phyloP scores from a whole-genome alignment of 2,797 vertebrate species.

The Chiloscyllium punctatum region DNA sequence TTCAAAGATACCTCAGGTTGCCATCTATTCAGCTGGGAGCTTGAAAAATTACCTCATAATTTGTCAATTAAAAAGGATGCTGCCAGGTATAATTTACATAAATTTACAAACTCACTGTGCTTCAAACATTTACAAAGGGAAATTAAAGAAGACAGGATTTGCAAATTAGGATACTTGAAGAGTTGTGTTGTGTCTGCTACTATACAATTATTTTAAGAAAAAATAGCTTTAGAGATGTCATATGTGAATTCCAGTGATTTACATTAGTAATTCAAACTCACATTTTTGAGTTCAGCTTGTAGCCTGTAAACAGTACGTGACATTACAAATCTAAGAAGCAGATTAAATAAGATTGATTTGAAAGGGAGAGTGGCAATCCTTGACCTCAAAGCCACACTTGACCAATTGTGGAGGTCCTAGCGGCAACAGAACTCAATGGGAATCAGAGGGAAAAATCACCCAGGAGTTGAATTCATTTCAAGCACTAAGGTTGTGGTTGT shows the following conservation, averaged over 20 bases:
- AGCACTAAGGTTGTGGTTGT: no score
- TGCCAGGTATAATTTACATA: conserved; percentile 17
- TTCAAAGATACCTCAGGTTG: neutral
- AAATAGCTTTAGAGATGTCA: neutral
- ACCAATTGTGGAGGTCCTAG: no score
- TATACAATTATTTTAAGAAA: neutral
- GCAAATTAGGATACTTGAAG: neutral
- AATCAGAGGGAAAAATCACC: no score
- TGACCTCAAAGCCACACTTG: no score
- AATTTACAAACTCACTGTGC: neutral
- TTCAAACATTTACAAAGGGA: neutral
- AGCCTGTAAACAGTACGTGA: neutral
- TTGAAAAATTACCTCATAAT: neutral
- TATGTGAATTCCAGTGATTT: neutral
- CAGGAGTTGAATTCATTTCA: no score
- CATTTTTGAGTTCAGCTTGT: neutral
- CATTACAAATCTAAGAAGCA: neutral
- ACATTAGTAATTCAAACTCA: neutral
- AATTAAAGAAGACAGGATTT: neutral
- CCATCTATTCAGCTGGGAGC: neutral
- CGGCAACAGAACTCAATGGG: no score
- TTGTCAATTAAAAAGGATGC: conserved; percentile 7
- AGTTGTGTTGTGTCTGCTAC: neutral
- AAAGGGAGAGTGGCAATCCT: no score
- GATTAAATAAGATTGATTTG: neutral